Percentiles rank a stretch among this genome's conserved stretches.
Conservation (phyloP, 2,113 vertebrate species). For the Syrmaticus mikado region DNA sequence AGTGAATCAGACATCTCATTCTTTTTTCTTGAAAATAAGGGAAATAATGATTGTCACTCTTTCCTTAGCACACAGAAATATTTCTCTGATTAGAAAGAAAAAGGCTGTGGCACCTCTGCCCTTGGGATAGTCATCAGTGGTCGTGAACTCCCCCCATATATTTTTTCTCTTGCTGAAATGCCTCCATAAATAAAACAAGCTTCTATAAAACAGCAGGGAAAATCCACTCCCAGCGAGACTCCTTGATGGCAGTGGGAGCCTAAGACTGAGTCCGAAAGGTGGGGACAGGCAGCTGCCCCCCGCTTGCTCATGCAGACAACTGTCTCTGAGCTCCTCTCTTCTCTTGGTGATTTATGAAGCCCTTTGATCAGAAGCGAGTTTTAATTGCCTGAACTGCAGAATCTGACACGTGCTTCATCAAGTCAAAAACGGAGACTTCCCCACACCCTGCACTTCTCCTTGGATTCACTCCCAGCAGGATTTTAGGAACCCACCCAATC, state of each 20-base stretch:
- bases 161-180: slow-evolving; percentile 11
- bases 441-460: background rate
- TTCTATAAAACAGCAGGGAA: slow-evolving; percentile 43
- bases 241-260: background rate
- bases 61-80: background rate
- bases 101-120: background rate
- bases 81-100: background rate
- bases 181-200: slow-evolving; percentile 28
- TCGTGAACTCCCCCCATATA: background rate
- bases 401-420: slow-evolving; percentile 57
- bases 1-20: background rate
- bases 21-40: background rate
- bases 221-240: background rate
- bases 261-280: slow-evolving; percentile 19
- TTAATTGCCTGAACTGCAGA: slow-evolving; percentile 62
- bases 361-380: slow-evolving; percentile 65
- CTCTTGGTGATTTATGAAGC: slow-evolving; percentile 58
- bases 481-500: background rate
- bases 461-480: background rate
- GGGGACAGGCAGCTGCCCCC: slow-evolving; percentile 2
- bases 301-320: slow-evolving; percentile 4
- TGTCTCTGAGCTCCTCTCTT: slow-evolving; percentile 25
- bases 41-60: background rate
- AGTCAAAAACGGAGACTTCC: slow-evolving; percentile 21
- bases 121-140: background rate